Percentiles rank a stretch among this genome's conserved stretches.
Evolutionary conservation across 2,797 vertebrate species (phyloP).

Genomic region (Propithecus perrieri): DNA sequence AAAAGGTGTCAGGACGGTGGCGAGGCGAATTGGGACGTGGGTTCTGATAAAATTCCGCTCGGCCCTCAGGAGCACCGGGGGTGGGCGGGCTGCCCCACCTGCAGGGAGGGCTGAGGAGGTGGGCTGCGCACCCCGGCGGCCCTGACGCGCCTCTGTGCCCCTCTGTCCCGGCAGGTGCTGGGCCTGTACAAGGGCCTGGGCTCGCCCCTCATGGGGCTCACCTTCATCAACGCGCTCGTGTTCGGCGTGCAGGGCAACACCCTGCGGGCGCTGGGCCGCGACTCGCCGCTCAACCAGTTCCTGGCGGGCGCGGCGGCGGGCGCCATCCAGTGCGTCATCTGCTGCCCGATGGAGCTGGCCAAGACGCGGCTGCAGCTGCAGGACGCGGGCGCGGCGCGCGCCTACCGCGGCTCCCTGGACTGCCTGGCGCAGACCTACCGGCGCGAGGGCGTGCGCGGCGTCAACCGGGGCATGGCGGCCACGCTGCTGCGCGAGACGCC

Average conservation of each 20-base stretch:
- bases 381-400: conserved; percentile 91
- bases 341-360: conserved; percentile 98
- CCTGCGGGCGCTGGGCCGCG: conserved; percentile 90
- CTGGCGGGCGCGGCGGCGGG: conserved; percentile 95
- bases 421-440: conserved; percentile 95
- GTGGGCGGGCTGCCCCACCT: neutral
- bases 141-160: neutral
- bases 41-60: too few species aligned
- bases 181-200: conserved; percentile 98
- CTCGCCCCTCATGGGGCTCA: conserved; percentile 99
- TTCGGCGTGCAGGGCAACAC: conserved; percentile 97
- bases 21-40: neutral
- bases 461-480: conserved; percentile 95
- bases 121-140: neutral
- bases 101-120: neutral
- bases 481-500: conserved; percentile 95
- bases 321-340: conserved; percentile 94
- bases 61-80: neutral
- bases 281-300: conserved; percentile 96
- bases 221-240: conserved; percentile 98
- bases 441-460: conserved; percentile 91
- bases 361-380: conserved; percentile 99
- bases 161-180: conserved; percentile 84
- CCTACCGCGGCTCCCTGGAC: conserved; percentile 97
- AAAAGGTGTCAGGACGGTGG: accelerated